Evolutionary conservation across 2,888 invertebrate species (phyloP), one percentile per base, ranked within the genome.

Genomic region (Orthosia cruda): DNA sequence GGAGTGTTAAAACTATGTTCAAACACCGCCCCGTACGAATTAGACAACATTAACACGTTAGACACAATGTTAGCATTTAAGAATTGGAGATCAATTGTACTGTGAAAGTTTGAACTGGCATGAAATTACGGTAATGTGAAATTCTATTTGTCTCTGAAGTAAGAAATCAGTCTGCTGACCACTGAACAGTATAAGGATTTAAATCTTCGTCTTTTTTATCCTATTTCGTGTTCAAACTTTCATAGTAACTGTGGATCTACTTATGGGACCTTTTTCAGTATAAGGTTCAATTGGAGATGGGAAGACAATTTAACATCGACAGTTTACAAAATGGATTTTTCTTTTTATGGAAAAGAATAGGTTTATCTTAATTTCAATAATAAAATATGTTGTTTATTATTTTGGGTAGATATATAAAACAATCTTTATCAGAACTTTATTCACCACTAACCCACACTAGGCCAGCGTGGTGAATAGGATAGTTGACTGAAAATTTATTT

Each of bases 21-120:
- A 16, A 2, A 66, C 47, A 73, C 62, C 68, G 45, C 63, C 77
- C 80, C 84, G 50, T 70, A 81, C 5, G 59, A 26, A 77, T 80
- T 74, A 85, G 69, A 57, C 20, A 71, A 85, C 76, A 84, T 63
- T 59, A 54, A 82, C 62, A 85, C 77, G 66, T 84, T 82, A 84
- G 71, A 85, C 84, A 85, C 85, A 84, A 63, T 12, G 70, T 83
- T 84, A 85, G 84, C 85, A 66, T 70, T 63, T 58, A 71, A 57
- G 32, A 62, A 81, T 73, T 13, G 66, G 68, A 76, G 82, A 79
- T 79, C 71, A n/a, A 73, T 40, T 52, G 1, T 59, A 74, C 71
- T 69, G 54, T 50, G 49, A 68, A 73, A 71, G 59, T 57, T 16
- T 32, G 52, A 79, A 77, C 9, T 40, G 40, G 9, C 9, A 40